Base-by-base conservation (phyloP, 2,888 invertebrate species). In the Sarcophaga carnaria region DNA sequence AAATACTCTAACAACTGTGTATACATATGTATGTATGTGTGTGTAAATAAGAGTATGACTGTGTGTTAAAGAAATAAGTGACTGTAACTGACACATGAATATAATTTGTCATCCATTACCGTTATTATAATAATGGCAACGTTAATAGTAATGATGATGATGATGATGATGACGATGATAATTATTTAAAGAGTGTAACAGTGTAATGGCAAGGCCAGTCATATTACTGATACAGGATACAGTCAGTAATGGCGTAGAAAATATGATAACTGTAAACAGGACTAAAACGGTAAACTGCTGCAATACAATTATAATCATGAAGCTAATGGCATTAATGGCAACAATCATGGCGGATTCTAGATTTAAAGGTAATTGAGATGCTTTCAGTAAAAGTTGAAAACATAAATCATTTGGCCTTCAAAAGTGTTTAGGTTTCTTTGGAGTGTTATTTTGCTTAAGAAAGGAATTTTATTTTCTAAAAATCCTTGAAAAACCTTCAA, bases 41-140 rank as follows among this genome's bases (percentile, higher is more conserved):
- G 17, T 37, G n/a, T 25, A 75, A 45, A 0, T 62, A 20, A 60
- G 62, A 64, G 20, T 76, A 22, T 22, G 22, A 59, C n/a, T 76
- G 37, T 76, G 14, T 22, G 22, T 66, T 54, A 60, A 12, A 60
- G 17, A 6, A 3, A 63, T 67, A 45, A 25, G 59, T 47, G 47
- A 74, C 22, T 67, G 66, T 67, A 37, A 62, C 59, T 80, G 72
- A 74, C 80, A 80, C 74, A 62, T 54, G 74, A 66, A 72, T 67
- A 60, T 67, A 71, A 80, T 74, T 80, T 75, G 80, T 74, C 80
- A 74, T 74, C 80, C 67, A 67, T 80, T 80, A 59, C 67, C 74
- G 66, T 72, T 66, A 74, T 59, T n/a, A 80, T 66, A 67, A 74
- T 74, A 60, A 72, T 74, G 49, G 49, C n/a, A 37, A 59, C 49